These are phyloP conservation scores for Blastomussa wellsi DNA, from an alignment of 92 coral and sea anemone species.

Conservation along the genomic window DNA sequence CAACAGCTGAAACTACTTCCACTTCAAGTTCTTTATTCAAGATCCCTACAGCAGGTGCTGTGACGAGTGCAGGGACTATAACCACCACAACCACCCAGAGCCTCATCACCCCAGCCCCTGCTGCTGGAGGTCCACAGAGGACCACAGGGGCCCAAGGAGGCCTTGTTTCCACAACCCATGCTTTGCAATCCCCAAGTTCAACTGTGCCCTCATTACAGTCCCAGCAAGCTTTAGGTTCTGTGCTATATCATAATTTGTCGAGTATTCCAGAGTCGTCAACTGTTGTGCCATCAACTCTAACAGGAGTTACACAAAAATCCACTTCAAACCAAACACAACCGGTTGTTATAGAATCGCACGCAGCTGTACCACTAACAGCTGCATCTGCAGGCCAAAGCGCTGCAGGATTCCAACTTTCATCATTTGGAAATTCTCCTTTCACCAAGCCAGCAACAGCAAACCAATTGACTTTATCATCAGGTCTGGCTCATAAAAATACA, in stretches of 20 bases:
- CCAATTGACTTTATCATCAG: slow-evolving; percentile 10
- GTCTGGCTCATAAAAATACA: neutral
- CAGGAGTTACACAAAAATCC: neutral
- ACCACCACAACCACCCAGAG: slow-evolving; percentile 35
- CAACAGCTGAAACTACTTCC: neutral
- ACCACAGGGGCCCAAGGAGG: slow-evolving; percentile 4
- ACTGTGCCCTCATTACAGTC: neutral
- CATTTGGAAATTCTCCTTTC: slow-evolving; percentile 24
- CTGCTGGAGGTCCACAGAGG: slow-evolving; percentile 25
- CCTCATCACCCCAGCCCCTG: slow-evolving; percentile 13
- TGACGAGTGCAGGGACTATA: slow-evolving; percentile 3
- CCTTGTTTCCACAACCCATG: neutral
- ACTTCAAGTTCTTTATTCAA: slow-evolving; percentile 16
- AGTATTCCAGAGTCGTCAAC: neutral
- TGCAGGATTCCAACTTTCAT: slow-evolving; percentile 1
- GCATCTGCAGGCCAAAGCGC: neutral
- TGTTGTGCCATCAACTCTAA: neutral
- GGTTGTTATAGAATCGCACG: neutral
- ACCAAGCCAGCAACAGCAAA: slow-evolving; percentile 4
- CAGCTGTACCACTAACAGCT: neutral
- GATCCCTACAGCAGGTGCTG: slow-evolving; percentile 23
- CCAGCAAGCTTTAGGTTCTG: slow-evolving; percentile 9
- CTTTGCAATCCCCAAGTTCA: slow-evolving; percentile 12
- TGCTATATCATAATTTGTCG: neutral
- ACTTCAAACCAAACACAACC: neutral